A percentile compares a stretch with the other conserved stretches of the same genome.
These are phyloP conservation scores for Rafetus swinhoei DNA, from an alignment of 2,113 vertebrate genomes.

Conservation along the genomic window DNA sequence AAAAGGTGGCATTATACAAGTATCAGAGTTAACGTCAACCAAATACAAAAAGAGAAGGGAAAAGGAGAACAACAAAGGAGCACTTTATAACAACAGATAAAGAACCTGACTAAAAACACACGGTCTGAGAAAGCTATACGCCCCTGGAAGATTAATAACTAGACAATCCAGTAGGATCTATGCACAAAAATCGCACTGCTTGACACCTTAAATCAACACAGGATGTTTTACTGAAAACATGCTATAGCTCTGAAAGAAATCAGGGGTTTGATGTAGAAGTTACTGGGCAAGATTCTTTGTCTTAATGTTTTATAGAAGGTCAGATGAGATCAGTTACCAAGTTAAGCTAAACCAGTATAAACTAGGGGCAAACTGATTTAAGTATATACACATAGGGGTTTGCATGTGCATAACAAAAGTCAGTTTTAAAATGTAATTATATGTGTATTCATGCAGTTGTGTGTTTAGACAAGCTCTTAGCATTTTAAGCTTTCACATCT, in stretches of 20 bases:
- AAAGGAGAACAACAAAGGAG: not conserved
- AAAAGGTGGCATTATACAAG: not conserved
- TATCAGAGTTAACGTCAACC: not conserved
- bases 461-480: too few species aligned
- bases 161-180: not conserved
- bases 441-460: too few species aligned
- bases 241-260: not conserved
- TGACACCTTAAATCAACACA: not conserved
- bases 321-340: too few species aligned
- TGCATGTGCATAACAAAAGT: too few species aligned
- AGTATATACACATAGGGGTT: too few species aligned
- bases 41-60: not conserved
- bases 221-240: not conserved
- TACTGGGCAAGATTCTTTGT: too few species aligned
- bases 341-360: too few species aligned
- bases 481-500: too few species aligned
- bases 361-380: too few species aligned
- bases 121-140: not conserved
- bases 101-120: not conserved
- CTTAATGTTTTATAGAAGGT: too few species aligned
- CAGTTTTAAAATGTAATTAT: too few species aligned
- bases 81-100: not conserved
- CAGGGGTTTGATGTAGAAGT: too few species aligned
- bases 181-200: not conserved
- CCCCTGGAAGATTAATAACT: not conserved